These are phyloP conservation scores for Hetaerina titia DNA, from an alignment of 2,888 invertebrate genomes.

Conservation along the genomic window DNA sequence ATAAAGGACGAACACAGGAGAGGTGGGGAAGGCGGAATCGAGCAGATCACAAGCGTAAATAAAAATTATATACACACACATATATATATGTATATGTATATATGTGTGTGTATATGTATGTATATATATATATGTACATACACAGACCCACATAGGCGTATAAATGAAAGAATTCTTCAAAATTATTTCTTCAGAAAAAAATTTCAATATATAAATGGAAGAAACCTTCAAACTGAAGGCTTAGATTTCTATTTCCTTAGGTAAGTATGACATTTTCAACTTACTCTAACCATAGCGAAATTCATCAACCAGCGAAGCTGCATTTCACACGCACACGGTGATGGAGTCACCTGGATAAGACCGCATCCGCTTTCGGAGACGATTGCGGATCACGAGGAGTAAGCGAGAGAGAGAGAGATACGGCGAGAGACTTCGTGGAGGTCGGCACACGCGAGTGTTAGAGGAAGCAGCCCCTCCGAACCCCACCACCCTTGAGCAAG, in stretches of 20 bases:
- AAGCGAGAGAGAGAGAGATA: neutral
- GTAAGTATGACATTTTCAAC: neutral
- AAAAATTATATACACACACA: too few relatives aligned
- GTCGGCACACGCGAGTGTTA: neutral
- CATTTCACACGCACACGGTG: neutral
- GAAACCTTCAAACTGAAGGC: neutral
- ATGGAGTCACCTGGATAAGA: neutral
- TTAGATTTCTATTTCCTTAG: neutral
- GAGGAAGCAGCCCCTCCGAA: neutral
- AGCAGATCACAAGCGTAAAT: too few relatives aligned
- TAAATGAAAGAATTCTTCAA: too few relatives aligned
- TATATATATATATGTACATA: too few relatives aligned
- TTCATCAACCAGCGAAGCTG: neutral
- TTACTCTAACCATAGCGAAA: neutral
- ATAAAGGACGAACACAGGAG: too few relatives aligned
- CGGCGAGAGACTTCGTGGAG: neutral
- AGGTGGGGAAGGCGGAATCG: too few relatives aligned
- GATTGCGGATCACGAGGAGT: slow-evolving; percentile 8
- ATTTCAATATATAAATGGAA: too few relatives aligned
- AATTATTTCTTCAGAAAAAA: too few relatives aligned
- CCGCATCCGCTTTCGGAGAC: neutral
- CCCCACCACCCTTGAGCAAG: neutral
- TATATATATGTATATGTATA: too few relatives aligned
- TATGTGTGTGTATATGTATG: too few relatives aligned
- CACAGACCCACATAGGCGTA: too few relatives aligned